phyloP scores from a whole-genome alignment of 2,113 vertebrate genomes.

The Petrocephalus microphthalmus region DNA sequence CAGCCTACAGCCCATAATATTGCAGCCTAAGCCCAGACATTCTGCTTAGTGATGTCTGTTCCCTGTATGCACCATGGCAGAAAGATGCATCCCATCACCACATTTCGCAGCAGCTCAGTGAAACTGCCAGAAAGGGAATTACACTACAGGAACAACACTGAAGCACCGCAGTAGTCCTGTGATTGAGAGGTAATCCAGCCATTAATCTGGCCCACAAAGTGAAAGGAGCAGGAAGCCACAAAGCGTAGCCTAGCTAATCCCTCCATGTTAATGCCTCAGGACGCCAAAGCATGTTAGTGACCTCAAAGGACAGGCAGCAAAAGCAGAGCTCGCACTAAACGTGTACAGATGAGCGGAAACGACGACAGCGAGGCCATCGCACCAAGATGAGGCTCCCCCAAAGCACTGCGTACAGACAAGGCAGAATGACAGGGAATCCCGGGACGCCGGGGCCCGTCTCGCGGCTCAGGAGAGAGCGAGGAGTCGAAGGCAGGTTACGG shows the following conservation, averaged over 20 bases:
- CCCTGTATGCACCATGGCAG: not conserved
- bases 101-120: not conserved
- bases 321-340: not conserved
- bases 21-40: constrained; percentile 22
- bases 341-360: not conserved
- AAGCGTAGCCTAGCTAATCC: not conserved
- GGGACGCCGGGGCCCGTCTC: not conserved
- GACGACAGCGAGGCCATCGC: not conserved
- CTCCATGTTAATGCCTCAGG: not conserved
- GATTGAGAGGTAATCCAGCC: not conserved
- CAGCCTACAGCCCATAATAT: not conserved
- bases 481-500: constrained; percentile 35
- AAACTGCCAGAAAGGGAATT: not conserved
- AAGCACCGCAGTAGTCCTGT: not conserved
- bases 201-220: not conserved
- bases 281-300: constrained; percentile 8
- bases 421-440: not conserved
- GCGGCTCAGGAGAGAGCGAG: not conserved
- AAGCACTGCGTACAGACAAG: not conserved
- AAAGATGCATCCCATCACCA: not conserved
- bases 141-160: constrained; percentile 5
- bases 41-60: constrained; percentile 30
- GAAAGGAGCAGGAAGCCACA: constrained; percentile 3
- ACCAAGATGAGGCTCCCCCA: not conserved
- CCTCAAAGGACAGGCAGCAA: not conserved